A percentile compares a stretch with the other conserved stretches of the same genome.
These are phyloP conservation scores for Xenopus tropicalis DNA, from an alignment of 2,113 vertebrate species.

Conservation along the genomic window DNA sequence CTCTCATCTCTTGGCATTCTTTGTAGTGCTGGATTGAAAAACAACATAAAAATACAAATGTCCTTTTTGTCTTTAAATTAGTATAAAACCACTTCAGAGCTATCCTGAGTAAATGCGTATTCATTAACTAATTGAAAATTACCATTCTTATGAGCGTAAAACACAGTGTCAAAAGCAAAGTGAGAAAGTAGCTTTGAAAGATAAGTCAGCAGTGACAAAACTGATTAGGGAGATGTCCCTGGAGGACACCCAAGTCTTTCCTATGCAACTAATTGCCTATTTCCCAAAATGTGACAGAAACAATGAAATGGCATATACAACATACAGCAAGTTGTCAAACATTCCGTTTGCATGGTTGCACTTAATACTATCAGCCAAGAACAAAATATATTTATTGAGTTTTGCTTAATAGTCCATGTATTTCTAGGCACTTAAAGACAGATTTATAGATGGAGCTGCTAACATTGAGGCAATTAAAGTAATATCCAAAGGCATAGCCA, in stretches of 20 bases:
- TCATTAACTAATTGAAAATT: conserved; percentile 55
- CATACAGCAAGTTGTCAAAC: conserved; percentile 49
- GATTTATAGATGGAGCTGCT: conserved; percentile 25
- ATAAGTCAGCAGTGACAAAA: conserved; percentile 31
- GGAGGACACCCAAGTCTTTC: conserved; percentile 47
- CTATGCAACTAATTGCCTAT: conserved; percentile 50
- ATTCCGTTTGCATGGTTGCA: conserved; percentile 15
- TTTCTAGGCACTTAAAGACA: conserved; percentile 34
- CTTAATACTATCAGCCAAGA: conserved; percentile 30
- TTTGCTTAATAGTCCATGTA: conserved; percentile 30
- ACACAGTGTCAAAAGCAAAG: not conserved
- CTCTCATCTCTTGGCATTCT: too few relatives aligned
- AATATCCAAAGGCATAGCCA: conserved; percentile 24
- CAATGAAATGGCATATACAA: conserved; percentile 33
- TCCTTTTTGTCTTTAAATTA: conserved; percentile 45
- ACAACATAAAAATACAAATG: too few relatives aligned
- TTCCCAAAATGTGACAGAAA: conserved; percentile 48
- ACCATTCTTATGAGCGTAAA: conserved; percentile 39
- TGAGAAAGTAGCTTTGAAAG: conserved; percentile 9
- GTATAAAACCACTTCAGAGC: conserved; percentile 28
- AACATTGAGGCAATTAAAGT: conserved; percentile 24
- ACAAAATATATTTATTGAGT: conserved; percentile 34
- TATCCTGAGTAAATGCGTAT: conserved; percentile 42
- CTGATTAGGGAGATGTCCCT: conserved; percentile 46
- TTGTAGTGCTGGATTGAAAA: too few relatives aligned